These are phyloP conservation scores for Galaxea fascicularis DNA, from an alignment of 92 coral and sea anemone genomes.

Conservation along the genomic window DNA sequence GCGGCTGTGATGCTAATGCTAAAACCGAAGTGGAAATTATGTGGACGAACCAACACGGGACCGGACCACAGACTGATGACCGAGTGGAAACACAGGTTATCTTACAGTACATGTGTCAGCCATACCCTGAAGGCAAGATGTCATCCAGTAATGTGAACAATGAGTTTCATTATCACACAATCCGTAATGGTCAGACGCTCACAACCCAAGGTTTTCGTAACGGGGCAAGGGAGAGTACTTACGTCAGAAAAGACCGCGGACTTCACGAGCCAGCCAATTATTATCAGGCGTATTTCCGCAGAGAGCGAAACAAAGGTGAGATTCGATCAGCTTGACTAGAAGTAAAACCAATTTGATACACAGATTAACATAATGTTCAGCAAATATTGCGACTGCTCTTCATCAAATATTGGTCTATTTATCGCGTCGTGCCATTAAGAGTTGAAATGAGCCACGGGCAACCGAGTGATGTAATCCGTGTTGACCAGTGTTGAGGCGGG, in stretches of 20 bases:
- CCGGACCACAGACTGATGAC: constrained; percentile 55
- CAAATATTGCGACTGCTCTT: no score
- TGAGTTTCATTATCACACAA: constrained; percentile 16
- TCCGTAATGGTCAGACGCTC: constrained; percentile 32
- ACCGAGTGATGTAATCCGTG: no score
- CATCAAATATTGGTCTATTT: neutral
- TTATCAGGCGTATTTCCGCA: neutral
- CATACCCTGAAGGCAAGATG: constrained; percentile 42
- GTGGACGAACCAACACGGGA: constrained; percentile 79
- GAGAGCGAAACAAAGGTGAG: constrained; percentile 51
- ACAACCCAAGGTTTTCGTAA: neutral
- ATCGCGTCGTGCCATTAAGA: no score
- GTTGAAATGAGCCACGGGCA: no score
- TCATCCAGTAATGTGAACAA: constrained; percentile 1
- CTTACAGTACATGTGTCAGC: constrained; percentile 74
- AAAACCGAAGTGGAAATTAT: constrained; percentile 57
- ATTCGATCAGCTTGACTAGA: neutral
- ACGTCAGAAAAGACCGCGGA: constrained; percentile 12
- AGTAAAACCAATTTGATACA: neutral
- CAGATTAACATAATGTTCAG: neutral
- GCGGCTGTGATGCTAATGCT: constrained; percentile 37
- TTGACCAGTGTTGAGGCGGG: no score
- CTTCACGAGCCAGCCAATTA: constrained; percentile 39
- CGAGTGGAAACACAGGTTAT: constrained; percentile 62
- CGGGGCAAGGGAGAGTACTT: neutral